Conservation (phyloP, 2,113 vertebrate species). For the Chlorodrepanis virens region DNA sequence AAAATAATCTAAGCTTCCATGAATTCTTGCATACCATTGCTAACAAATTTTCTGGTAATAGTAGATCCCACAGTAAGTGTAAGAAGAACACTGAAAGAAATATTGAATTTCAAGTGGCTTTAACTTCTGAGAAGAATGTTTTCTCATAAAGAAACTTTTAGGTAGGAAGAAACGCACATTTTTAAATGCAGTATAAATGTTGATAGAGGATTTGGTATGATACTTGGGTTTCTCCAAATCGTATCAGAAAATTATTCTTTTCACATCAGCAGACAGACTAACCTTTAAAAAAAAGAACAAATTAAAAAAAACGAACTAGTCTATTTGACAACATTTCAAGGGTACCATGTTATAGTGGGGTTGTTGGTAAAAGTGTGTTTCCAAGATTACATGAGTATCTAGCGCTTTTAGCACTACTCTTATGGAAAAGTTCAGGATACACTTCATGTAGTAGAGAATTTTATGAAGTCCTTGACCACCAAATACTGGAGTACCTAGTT, state of each 20-base stretch:
- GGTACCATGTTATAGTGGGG: rapidly evolving
- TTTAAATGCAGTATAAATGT: not conserved
- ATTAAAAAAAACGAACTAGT: not conserved
- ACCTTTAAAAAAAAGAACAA: not conserved
- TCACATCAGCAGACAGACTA: not conserved
- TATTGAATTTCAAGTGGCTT: not conserved
- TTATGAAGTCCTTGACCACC: not conserved
- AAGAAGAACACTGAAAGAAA: not conserved
- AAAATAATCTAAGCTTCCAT: not conserved
- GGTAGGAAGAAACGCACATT: not conserved
- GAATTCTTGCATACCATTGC: not conserved
- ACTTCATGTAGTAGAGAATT: not conserved
- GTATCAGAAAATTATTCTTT: not conserved
- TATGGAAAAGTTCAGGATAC: not conserved
- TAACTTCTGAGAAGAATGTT: not conserved
- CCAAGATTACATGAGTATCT: not conserved
- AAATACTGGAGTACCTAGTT: not conserved
- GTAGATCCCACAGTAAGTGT: not conserved
- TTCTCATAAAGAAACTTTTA: not conserved
- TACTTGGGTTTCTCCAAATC: not conserved
- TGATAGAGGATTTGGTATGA: not conserved
- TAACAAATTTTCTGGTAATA: not conserved
- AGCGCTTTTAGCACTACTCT: not conserved
- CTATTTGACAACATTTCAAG: not conserved
- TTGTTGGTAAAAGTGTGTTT: not conserved